Base-by-base conservation (phyloP, 2,113 vertebrate species). In the Acinonyx jubatus region DNA sequence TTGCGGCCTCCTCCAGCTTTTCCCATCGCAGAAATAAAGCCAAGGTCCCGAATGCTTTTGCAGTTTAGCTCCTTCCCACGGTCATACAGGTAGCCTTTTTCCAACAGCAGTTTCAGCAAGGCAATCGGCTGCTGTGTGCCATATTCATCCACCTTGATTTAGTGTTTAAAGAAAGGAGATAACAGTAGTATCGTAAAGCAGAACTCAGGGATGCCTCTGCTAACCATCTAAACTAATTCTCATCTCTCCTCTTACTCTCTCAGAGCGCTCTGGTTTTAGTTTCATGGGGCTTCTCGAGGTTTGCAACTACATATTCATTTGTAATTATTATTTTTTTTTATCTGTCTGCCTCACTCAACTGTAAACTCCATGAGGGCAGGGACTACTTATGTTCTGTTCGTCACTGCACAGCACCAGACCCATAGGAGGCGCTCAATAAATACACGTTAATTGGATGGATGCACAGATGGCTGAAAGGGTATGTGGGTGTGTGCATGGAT, bases 61-160 rank as follows among this genome's bases (percentile, higher is more conserved):
- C 99, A 99, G 98, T 99, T 99, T 65, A 99, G 99, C 97, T 99
- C 99, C 89, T 99, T 99, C 0, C 99, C 99, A 5, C 99, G 98
- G 97, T 99, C 99, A 0, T 99, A 99, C 82, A 99, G 97, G 94
- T 99, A 99, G 33, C 99, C 99, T 84, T 99, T 99, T 69, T 99
- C 99, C 71, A 99, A 92, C 18, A 99, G 99, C 95, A 99, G 98
- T 97, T 99, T 99, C 95, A 99, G 98, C 36, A 99, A 96, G 4
- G 99, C 99, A 0, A 99, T 99, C 16, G 99, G 99, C 85, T 99
- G 99, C 96, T 99, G 99, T 0, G 99, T 99, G 63, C 99, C 99
- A 13, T 99, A 99, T 13, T 99, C 99, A 73, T 99, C 99, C 94
- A 99, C 99, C 99, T 99, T 0, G 73, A 2, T 13, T 50, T 18